phyloP scores from a whole-genome alignment of 2,113 vertebrate species.

The Cyanoramphus novaezelandiae region DNA sequence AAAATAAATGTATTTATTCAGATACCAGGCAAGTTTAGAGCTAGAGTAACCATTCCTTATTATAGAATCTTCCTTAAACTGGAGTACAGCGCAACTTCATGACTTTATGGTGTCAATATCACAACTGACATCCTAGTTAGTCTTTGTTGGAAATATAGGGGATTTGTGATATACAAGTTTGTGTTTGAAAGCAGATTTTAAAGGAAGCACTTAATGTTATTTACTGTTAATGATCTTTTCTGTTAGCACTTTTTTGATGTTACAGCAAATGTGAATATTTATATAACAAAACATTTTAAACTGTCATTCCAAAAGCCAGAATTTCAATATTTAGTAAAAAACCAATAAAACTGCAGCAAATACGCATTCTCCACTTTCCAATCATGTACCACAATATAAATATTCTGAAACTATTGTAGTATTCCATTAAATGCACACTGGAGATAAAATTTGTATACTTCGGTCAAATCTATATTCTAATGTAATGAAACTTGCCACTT shows the following conservation, averaged over 20 bases:
- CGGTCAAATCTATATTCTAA: not conserved
- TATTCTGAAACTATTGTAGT: not conserved
- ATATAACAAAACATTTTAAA: not conserved
- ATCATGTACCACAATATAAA: not conserved
- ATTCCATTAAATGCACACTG: not conserved
- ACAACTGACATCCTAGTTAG: not conserved
- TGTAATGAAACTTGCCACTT: not conserved
- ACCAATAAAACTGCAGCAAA: not conserved
- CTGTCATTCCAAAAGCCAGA: not conserved
- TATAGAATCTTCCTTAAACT: not conserved
- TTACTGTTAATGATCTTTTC: not conserved
- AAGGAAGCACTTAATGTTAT: not conserved
- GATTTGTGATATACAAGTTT: not conserved
- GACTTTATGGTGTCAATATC: not conserved
- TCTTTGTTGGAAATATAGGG: not conserved
- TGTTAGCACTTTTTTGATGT: not conserved
- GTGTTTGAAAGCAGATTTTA: not conserved
- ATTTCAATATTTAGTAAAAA: not conserved
- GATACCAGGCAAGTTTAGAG: not conserved
- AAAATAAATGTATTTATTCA: not conserved
- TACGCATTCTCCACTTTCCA: not conserved
- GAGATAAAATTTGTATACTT: not conserved
- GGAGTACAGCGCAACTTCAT: not conserved
- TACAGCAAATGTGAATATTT: not conserved
- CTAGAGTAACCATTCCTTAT: not conserved